Base-by-base conservation (phyloP, 2,797 vertebrate species). In the Gobionotothen gibberifrons region DNA sequence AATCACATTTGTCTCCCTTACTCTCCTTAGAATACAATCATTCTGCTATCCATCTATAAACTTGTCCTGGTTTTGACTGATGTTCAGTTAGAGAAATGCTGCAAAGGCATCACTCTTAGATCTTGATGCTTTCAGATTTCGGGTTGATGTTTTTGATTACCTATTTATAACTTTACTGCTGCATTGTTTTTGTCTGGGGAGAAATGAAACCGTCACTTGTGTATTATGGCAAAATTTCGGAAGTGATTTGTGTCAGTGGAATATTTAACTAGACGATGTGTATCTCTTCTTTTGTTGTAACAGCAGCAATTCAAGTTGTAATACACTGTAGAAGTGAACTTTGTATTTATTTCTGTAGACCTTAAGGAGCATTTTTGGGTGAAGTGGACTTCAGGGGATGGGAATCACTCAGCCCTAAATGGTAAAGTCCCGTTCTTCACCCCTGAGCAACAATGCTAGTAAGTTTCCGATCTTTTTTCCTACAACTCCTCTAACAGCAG, bases 161-260 rank as follows among this genome's bases (percentile, higher is more conserved):
- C 8, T 72, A 32, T 64, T 76, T 71, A 53, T 64, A 40, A 44
- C 17, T 36, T 47, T 1, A 16, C 6, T 22, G 5, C 54, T 63
- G 32, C 32, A 36, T 36, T 36, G 32, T 56, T 74, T 63, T 62
- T 22, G 39, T 51, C 26, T 26, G 15, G 43, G 22, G 3, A 42
- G 43, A 64, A 63, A 62, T 17, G 26, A 70, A 74, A 43, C 36
- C 9, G n/a, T 52, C 56, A 55, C 17, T 17, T 57, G 53, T 42
- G 12, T n/a, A 43, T 53, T 49, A 36, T 65, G 16, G 36, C 15
- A 52, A 7, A 0, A 8, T 54, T 56, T 57, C 64, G 64, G 39
- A 63, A 62, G n/a, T 60, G 36, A 79, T 82, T 66, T 62, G 44
- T 65, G 73, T 72, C 47, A 64, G 14, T 19, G 16, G 11, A 26